Evolutionary conservation across 2,797 vertebrate genomes (phyloP), one percentile per base, ranked within the genome.

Genomic region (Pseudochirops corinnae): DNA sequence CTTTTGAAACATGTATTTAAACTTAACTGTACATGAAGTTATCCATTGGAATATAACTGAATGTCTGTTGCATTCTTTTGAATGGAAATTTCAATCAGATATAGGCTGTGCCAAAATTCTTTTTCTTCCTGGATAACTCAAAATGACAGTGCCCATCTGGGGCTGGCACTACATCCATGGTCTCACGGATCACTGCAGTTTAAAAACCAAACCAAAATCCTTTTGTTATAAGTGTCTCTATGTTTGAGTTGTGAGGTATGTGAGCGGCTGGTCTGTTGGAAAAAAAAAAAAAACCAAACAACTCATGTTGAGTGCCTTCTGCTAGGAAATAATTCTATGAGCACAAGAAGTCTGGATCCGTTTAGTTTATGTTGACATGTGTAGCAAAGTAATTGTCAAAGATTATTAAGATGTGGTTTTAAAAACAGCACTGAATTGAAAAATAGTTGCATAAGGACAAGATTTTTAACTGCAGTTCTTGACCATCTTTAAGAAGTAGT

Each of bases 1-100:
- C 55, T 95, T 95, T 31, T 95, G 56, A 94, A 94, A 91, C 16
- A 50, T 58, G 50, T 53, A 91, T 29, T 93, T 93, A 93, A 46
- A 97, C 67, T 94, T 95, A 24, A 92, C 56, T 93, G 55, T 55
- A 91, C 90, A 93, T 93, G 62, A 93, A 91, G 50, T 90, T 91
- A 93, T 67, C 46, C 93, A 31, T 28, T 57, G 55, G 28, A 58
- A 18, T 90, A 24, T 67, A 94, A 94, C 50, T 57, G 53, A 92
- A 90, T 82, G n/a, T 91, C 92, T 96, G 53, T 52, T 96, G 92
- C 92, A 94, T 94, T 93, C 74, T 56, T 90, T 94, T 82, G 67
- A 90, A 62, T 95, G 55, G 91, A 92, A 92, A 58, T 55, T 95
- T 62, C 62, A 93, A 52, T 67, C 92, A 60, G 31, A n/a, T 62